phyloP scores from a whole-genome alignment of 2,113 vertebrate species.

The Quiscalus mexicanus region DNA sequence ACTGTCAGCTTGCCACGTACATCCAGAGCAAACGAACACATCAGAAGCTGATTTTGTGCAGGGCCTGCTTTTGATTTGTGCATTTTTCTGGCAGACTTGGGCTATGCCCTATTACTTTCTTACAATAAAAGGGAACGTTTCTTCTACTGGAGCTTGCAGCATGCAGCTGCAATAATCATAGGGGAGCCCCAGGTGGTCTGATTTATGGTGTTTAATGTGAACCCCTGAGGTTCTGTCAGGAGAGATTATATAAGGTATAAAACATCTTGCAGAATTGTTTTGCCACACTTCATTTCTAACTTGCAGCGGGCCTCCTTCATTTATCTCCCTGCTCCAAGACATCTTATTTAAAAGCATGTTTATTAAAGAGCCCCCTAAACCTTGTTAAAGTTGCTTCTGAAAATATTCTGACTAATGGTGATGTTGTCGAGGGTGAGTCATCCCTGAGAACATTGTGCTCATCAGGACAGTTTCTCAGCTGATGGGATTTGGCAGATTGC shows the following conservation, averaged over 20 bases:
- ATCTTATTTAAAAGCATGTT: conserved; percentile 1
- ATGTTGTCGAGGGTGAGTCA: conserved; percentile 21
- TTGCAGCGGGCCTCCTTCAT: background rate
- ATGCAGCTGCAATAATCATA: conserved; percentile 58
- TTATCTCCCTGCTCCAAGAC: background rate
- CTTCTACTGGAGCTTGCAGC: conserved; percentile 24
- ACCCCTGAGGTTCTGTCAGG: conserved; percentile 38
- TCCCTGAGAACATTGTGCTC: background rate
- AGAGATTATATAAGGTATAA: conserved; percentile 46
- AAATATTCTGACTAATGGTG: conserved; percentile 34
- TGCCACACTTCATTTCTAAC: conserved; percentile 2
- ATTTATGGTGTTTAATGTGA: conserved; percentile 48
- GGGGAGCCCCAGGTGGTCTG: conserved; percentile 61
- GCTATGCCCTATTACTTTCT: conserved; percentile 64
- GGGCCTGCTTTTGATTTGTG: conserved; percentile 65
- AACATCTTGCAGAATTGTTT: conserved; percentile 40
- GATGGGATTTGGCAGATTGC: conserved; percentile 33
- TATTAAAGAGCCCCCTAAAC: conserved; percentile 16
- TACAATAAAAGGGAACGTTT: conserved; percentile 46
- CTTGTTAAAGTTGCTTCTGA: conserved; percentile 1
- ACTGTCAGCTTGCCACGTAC: conserved; percentile 14
- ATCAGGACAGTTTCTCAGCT: conserved; percentile 30
- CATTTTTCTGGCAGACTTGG: conserved; percentile 52
- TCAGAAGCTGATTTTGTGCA: conserved; percentile 61
- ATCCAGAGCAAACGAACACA: conserved; percentile 43